phyloP scores from a whole-genome alignment of 2,113 vertebrate genomes.

The Bubo scandiacus region DNA sequence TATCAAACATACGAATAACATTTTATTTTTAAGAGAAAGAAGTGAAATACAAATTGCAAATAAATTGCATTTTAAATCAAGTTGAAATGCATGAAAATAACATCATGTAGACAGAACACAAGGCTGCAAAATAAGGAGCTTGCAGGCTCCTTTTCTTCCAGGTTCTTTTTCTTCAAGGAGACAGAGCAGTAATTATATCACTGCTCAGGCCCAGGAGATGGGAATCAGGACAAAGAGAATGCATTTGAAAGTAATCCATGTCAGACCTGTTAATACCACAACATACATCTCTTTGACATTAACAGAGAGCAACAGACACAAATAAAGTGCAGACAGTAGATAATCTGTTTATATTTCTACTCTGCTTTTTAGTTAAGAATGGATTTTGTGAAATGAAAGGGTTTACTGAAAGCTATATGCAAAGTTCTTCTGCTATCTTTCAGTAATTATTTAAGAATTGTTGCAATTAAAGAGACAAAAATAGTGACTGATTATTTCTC shows the following conservation, averaged over 20 bases:
- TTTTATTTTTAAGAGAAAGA: background rate
- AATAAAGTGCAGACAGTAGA: slow-evolving; percentile 12
- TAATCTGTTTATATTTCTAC: slow-evolving; percentile 29
- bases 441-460: slow-evolving; percentile 4
- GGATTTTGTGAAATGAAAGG: slow-evolving; percentile 1
- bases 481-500: background rate
- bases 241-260: slow-evolving; percentile 9
- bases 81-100: slow-evolving; percentile 2
- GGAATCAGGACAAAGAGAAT: slow-evolving; percentile 24
- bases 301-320: slow-evolving; percentile 45
- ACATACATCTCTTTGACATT: slow-evolving; percentile 38
- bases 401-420: slow-evolving; percentile 4
- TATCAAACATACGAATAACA: background rate
- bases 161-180: background rate
- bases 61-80: background rate
- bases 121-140: background rate
- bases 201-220: slow-evolving; percentile 4
- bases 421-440: slow-evolving; percentile 11
- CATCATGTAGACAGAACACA: background rate
- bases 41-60: background rate
- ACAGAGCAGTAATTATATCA: background rate
- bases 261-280: slow-evolving; percentile 26
- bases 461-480: background rate
- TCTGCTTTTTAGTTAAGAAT: background rate
- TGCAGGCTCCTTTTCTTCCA: slow-evolving; percentile 3